phyloP scores from a whole-genome alignment of 2,113 vertebrate genomes.

The Centrocercus urophasianus region DNA sequence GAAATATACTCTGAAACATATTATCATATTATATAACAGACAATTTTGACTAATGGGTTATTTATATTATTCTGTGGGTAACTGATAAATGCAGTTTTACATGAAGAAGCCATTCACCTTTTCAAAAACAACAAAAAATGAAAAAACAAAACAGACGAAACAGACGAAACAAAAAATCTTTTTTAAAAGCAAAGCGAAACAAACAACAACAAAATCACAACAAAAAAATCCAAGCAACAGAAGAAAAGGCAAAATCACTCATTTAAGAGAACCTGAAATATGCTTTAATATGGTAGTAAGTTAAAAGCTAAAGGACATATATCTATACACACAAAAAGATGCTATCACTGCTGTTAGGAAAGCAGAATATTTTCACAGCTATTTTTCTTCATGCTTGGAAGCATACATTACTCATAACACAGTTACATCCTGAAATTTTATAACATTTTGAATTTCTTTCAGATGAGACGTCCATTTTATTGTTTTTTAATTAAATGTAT shows the following conservation, averaged over 20 bases:
- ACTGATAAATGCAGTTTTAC: not conserved
- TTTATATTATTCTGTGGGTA: not conserved
- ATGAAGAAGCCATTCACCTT: not conserved
- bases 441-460: conserved; percentile 74
- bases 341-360: conserved; percentile 18
- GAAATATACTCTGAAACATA: conserved; percentile 17
- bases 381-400: conserved; percentile 46
- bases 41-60: not conserved
- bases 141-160: not conserved
- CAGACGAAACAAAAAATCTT: not conserved
- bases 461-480: conserved; percentile 75
- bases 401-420: conserved; percentile 50
- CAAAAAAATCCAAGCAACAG: not conserved
- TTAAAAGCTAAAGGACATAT: conserved; percentile 19
- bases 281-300: not conserved
- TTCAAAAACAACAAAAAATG: not conserved
- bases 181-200: not conserved
- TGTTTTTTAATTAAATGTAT: conserved; percentile 81
- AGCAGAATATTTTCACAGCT: conserved; percentile 51
- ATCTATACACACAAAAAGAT: conserved; percentile 42
- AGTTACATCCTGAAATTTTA: conserved; percentile 70
- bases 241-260: conserved; percentile 15
- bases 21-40: not conserved
- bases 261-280: not conserved
- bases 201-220: not conserved